These are phyloP conservation scores for Helicoverpa armigera DNA, from an alignment of 1,140 invertebrate species.

Conservation along the genomic window DNA sequence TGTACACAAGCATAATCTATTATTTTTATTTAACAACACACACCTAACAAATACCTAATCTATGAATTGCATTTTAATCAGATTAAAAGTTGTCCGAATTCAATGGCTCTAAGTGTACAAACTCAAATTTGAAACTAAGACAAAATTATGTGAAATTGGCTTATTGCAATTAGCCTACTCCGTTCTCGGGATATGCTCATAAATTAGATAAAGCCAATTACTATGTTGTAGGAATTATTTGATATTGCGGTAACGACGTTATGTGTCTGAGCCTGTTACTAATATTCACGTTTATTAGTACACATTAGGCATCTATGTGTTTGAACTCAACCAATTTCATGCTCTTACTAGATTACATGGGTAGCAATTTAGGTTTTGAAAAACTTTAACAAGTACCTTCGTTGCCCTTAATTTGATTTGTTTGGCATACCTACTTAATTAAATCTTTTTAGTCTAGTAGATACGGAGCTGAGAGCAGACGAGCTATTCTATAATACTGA, in stretches of 20 bases:
- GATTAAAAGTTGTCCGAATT: too few species aligned
- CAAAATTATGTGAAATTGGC: constrained; percentile 35
- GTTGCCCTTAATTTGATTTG: too few species aligned
- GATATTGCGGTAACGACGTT: constrained; percentile 10
- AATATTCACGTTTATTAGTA: constrained; percentile 10
- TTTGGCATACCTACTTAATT: too few species aligned
- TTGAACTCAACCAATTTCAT: background rate
- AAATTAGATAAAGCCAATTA: constrained; percentile 33
- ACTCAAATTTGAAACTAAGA: constrained; percentile 6
- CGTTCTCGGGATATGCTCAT: background rate
- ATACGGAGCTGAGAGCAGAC: too few species aligned
- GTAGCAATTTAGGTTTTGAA: too few species aligned
- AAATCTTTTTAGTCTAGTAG: too few species aligned
- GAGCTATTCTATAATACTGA: too few species aligned
- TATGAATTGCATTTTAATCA: too few species aligned
- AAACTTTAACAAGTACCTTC: too few species aligned
- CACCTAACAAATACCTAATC: too few species aligned
- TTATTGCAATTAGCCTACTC: constrained; percentile 27
- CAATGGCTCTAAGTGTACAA: background rate
- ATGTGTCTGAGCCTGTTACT: background rate
- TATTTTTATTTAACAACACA: too few species aligned
- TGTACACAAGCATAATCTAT: too few species aligned
- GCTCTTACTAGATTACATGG: background rate
- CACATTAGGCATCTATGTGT: background rate
- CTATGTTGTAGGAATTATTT: constrained; percentile 22